Percentiles rank a stretch among this genome's conserved stretches.
These are phyloP conservation scores for Volucella inanis DNA, from an alignment of 2,888 invertebrate species.

Conservation along the genomic window DNA sequence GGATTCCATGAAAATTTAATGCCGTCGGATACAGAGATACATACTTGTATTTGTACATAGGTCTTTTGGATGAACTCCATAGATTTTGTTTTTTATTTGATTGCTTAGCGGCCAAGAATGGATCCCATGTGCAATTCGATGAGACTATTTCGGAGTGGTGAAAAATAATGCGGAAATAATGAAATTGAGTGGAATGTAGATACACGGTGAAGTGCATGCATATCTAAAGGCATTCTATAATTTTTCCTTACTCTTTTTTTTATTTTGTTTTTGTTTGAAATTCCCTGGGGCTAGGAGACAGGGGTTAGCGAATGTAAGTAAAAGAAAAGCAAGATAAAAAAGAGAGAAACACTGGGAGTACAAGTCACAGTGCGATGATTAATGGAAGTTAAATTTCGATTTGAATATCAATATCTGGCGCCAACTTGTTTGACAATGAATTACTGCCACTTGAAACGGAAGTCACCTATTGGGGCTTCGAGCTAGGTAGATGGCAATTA, in stretches of 20 bases:
- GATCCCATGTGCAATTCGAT: slow-evolving; percentile 63
- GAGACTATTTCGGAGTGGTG: not conserved
- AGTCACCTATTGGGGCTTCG: slow-evolving; percentile 39
- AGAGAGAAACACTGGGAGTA: not conserved
- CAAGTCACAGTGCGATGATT: slow-evolving; percentile 37
- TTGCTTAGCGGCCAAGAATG: slow-evolving; percentile 51
- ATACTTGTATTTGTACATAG: not conserved
- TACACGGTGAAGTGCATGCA: slow-evolving; percentile 37
- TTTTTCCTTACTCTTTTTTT: not conserved
- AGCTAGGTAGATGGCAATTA: not conserved
- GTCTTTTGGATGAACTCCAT: slow-evolving; percentile 2
- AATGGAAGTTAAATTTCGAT: slow-evolving; percentile 47
- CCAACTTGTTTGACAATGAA: slow-evolving; percentile 54
- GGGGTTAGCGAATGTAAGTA: not conserved
- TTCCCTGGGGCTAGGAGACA: slow-evolving; percentile 32
- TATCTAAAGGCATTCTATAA: not conserved
- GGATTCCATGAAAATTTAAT: slow-evolving; percentile 69
- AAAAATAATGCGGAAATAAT: slow-evolving; percentile 37
- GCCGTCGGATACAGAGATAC: slow-evolving; percentile 47
- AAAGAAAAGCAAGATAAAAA: slow-evolving; percentile 7
- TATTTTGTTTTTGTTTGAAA: slow-evolving; percentile 15
- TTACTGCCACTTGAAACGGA: slow-evolving; percentile 55
- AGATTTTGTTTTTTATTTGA: slow-evolving; percentile 21
- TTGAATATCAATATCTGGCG: slow-evolving; percentile 64
- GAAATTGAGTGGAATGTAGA: slow-evolving; percentile 10